Evolutionary conservation across 2,888 invertebrate species (phyloP), one percentile per base, ranked within the genome.

Genomic region (Cheilosia vernalis): DNA sequence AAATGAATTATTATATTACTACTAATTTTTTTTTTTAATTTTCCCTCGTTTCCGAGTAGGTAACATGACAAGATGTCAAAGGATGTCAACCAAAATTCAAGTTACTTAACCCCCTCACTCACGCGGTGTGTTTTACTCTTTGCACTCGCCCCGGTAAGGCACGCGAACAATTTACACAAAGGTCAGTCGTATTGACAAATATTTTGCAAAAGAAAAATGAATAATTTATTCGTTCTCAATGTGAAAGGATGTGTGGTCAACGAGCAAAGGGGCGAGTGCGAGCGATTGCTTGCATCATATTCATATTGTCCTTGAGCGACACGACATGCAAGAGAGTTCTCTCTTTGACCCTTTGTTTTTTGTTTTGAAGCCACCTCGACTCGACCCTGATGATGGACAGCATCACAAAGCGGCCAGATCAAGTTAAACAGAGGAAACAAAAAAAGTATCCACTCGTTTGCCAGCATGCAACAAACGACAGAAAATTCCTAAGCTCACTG

Each of bases 151-250:
- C 51, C n/a, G n/a, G 17, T 30, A 63, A 51, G 81, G 85, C 81
- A 77, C 85, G 85, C 85, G 85, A 81, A 81, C 85, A 85, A 81
- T 85, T 85, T 83, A 56, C 81, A 85, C 81, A 85, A 85, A 85
- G 85, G 85, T 81, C 85, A 85, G 70, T 85, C 53, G 49, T 85
- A 70, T 74, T 58, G 64, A 69, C 61, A 69, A 78, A 78, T 69
- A 79, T 80, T 81, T 81, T 80, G 44, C 33, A 64, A 61, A 63
- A 51, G 24, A 61, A 58, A 72, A 49, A 15, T 70, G 30, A 85
- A 80, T 76, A 47, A 81, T 77, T 85, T 66, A 79, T 84, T 51
- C 63, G 37, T 77, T 51, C 76, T 53, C 64, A 17, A 44, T 61
- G 30, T 53, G 40, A 13, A 2, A 3, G 44, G 17, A n/a, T 67